phyloP scores from a whole-genome alignment of 2,888 invertebrate species.

The Polyommatus icarus region DNA sequence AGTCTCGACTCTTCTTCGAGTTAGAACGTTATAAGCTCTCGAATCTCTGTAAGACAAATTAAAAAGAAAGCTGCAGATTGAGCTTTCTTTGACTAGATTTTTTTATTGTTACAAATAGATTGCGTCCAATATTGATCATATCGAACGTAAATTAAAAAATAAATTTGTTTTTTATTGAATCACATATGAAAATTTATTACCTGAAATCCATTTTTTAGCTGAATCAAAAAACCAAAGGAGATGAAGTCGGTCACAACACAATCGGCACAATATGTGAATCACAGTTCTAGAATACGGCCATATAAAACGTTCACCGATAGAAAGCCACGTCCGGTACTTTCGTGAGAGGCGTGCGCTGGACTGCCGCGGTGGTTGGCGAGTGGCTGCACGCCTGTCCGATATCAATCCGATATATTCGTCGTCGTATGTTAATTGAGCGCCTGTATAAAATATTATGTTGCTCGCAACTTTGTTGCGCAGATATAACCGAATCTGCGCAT shows the following conservation, averaged over 20 bases:
- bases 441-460: neutral
- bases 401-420: neutral
- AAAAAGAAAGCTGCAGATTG: neutral
- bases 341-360: constrained; percentile 67
- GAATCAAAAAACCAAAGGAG: neutral
- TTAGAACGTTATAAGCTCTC: neutral
- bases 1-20: neutral
- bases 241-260: constrained; percentile 41
- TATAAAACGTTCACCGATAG: constrained; percentile 55
- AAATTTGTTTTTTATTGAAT: neutral
- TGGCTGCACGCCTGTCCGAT: constrained; percentile 53
- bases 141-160: neutral
- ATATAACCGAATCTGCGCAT: too few species aligned
- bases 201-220: constrained; percentile 35
- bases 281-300: constrained; percentile 35
- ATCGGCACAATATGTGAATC: constrained; percentile 16
- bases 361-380: constrained; percentile 60
- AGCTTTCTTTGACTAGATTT: neutral
- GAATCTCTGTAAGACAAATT: neutral
- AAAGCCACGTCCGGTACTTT: constrained; percentile 68
- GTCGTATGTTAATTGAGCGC: neutral
- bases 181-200: constrained; percentile 8
- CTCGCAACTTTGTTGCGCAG: too few species aligned
- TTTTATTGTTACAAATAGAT: neutral
- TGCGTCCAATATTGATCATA: neutral